Evolutionary conservation across 2,888 invertebrate genomes (phyloP), one percentile per base, ranked within the genome.

Genomic region (Dasypogon diadema): DNA sequence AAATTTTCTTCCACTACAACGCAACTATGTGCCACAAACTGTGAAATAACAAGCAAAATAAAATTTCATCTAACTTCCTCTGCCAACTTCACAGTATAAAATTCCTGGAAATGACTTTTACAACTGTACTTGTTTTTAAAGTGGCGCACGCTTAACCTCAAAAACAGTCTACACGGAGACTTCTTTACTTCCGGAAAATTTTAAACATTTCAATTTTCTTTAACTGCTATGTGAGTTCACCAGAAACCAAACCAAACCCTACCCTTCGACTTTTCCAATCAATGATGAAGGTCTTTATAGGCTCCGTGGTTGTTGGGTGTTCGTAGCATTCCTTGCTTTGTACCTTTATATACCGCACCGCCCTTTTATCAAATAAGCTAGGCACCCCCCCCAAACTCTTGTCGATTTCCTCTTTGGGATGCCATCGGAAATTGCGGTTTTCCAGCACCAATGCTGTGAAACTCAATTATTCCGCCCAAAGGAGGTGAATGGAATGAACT

Each of bases 341-440:
- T 6, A 6, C 16, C 48, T 16, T 14, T 2, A 2, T 46, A 14
- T 1, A n/a, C 5, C 21, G 21, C 8, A 1, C 21, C 21, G 14
- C 22, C 54, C 54, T 18, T 54, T 18, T 21, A 10, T 4, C 54
- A 54, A 54, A 6, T 54, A 54, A 14, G 6, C 18, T n/a, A n/a
- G 14, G 14, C 5, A 2, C 48, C n/a, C 48, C 2, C 48, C n/a
- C 24, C 24, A 12, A 30, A 26, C 30, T 48, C 42, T 56, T 76
- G 56, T 77, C 70, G 77, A 77, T 77, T 75, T 77, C 77, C 74
- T 70, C 48, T 74, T 26, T 75, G 51, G 70, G 30, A 58, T 74
- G 46, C 70, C 70, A 77, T 51, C 74, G 77, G 77, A 77, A 74
- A 77, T 77, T 77, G 77, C 74, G 77, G 77, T 77, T 77, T 77